These are phyloP conservation scores for Solenopsis fugax DNA, from an alignment of 1,140 invertebrate species.

Conservation along the genomic window DNA sequence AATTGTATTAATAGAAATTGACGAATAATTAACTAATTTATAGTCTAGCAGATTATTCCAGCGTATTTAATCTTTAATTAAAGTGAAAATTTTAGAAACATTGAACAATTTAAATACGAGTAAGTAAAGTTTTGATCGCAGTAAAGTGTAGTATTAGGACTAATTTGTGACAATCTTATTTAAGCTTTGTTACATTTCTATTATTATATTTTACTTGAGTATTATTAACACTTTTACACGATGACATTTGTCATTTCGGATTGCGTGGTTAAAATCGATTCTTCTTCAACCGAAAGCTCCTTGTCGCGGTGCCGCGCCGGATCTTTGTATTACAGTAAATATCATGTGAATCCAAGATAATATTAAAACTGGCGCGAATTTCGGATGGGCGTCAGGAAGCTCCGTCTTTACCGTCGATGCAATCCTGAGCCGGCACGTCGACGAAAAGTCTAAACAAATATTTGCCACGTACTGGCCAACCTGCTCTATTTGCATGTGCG, in stretches of 20 bases:
- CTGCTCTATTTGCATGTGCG: conserved; percentile 73
- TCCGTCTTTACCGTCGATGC: conserved; percentile 47
- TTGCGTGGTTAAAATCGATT: neutral
- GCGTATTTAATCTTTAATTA: neutral
- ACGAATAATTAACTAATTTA: neutral
- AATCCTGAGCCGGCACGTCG: conserved; percentile 50
- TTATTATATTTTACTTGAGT: conserved; percentile 1
- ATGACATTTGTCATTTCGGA: neutral
- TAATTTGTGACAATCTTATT: neutral
- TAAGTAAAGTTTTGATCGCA: neutral
- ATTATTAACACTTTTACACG: neutral
- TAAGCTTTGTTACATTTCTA: neutral
- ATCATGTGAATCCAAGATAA: conserved; percentile 76
- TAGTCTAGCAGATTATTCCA: neutral
- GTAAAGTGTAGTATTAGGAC: neutral
- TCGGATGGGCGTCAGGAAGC: conserved; percentile 25
- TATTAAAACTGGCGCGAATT: conserved; percentile 80
- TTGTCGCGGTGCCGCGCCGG: neutral
- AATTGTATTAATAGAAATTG: neutral
- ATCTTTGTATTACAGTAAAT: conserved; percentile 70
- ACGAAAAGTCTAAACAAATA: conserved; percentile 75
- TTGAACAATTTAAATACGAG: neutral
- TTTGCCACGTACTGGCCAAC: conserved; percentile 78
- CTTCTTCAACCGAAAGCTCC: conserved; percentile 21
- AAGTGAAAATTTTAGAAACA: neutral